phyloP scores from a whole-genome alignment of 2,797 vertebrate genomes.

The Atherinosoma microstoma region DNA sequence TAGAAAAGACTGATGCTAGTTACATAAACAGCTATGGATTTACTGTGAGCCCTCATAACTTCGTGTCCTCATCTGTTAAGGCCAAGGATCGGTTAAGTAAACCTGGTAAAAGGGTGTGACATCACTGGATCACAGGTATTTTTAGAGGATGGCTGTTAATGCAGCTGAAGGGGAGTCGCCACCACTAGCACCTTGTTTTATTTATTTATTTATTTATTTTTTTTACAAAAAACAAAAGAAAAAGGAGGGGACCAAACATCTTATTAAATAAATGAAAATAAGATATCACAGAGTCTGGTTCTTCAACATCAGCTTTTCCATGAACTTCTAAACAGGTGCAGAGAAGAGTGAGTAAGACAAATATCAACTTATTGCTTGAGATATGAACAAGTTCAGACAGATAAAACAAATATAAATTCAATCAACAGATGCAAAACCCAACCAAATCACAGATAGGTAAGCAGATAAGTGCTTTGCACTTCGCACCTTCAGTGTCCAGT shows the following conservation, averaged over 20 bases:
- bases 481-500: conserved; percentile 7
- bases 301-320: not conserved
- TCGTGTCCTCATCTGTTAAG: conserved; percentile 14
- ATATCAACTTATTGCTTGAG: not conserved
- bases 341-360: not conserved
- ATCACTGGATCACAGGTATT: conserved; percentile 17
- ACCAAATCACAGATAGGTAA: not conserved
- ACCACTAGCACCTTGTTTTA: not conserved
- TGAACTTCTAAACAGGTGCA: not conserved
- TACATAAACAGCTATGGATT: conserved; percentile 57
- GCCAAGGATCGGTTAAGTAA: conserved; percentile 13
- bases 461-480: not conserved
- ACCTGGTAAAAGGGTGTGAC: conserved; percentile 27
- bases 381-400: not conserved
- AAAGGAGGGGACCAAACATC: not conserved
- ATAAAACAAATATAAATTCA: not conserved
- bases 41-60: conserved; percentile 27
- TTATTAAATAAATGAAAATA: not conserved
- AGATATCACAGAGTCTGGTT: not conserved
- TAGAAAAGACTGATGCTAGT: conserved; percentile 40
- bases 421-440: not conserved
- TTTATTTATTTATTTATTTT: too few relatives aligned
- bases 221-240: too few relatives aligned
- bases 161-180: not conserved
- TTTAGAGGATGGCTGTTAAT: not conserved